phyloP scores from a whole-genome alignment of 2,797 vertebrate species.

The Characodon lateralis region DNA sequence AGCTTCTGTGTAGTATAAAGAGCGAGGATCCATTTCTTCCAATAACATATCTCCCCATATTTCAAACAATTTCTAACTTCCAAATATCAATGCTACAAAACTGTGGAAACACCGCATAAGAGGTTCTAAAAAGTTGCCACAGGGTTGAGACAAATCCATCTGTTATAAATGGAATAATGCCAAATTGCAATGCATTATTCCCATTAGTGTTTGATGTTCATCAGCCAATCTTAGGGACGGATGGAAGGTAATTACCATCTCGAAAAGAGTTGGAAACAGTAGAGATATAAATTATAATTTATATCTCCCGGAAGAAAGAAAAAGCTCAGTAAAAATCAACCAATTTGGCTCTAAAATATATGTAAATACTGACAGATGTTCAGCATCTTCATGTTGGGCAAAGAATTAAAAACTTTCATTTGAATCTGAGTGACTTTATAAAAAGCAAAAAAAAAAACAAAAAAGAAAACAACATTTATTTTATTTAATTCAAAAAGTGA shows the following conservation, averaged over 20 bases:
- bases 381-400: not conserved
- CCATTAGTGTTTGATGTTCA: not conserved
- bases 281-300: not conserved
- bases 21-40: not conserved
- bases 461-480: too few species aligned
- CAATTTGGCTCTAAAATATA: not conserved
- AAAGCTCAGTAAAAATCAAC: not conserved
- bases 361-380: not conserved
- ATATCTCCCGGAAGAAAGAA: not conserved
- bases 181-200: not conserved
- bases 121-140: not conserved
- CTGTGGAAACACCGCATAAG: not conserved
- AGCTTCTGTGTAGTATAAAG: slow-evolving; percentile 3
- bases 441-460: not conserved
- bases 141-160: not conserved
- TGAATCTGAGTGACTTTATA: not conserved
- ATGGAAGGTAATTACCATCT: not conserved
- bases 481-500: not conserved
- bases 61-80: slow-evolving; percentile 5
- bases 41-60: not conserved
- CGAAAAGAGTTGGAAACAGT: not conserved
- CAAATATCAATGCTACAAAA: not conserved
- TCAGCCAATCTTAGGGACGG: not conserved
- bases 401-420: not conserved
- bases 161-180: not conserved